Percentiles rank a stretch among this genome's conserved stretches.
Evolutionary conservation across 1,140 invertebrate genomes (phyloP).

Genomic region (Drosophila takahashii): DNA sequence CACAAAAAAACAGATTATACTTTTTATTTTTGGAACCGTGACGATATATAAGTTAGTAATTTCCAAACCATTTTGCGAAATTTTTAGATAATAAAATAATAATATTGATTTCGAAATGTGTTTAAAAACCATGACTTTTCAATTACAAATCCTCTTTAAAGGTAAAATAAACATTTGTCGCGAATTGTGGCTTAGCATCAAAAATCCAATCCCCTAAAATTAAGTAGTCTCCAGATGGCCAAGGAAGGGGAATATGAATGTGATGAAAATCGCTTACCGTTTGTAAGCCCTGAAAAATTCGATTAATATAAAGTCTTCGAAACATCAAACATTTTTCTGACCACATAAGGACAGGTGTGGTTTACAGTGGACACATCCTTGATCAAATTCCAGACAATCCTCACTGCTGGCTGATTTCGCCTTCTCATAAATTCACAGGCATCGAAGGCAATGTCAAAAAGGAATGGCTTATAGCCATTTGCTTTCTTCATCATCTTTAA

Average conservation of each 20-base stretch:
- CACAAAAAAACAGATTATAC: too few relatives aligned
- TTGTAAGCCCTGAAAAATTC: constrained; percentile 26
- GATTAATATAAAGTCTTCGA: background rate
- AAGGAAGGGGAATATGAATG: background rate
- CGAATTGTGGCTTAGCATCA: constrained; percentile 17
- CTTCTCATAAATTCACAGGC: too few relatives aligned
- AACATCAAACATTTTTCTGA: constrained; percentile 1
- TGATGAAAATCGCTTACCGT: constrained; percentile 30
- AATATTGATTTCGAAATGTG: too few relatives aligned
- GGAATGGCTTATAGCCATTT: too few relatives aligned
- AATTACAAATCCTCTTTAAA: constrained; percentile 11
- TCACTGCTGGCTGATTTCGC: too few relatives aligned
- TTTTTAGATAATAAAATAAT: too few relatives aligned
- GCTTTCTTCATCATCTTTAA: too few relatives aligned
- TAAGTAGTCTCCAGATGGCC: constrained; percentile 41
- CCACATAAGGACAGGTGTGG: constrained; percentile 39
- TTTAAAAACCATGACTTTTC: too few relatives aligned
- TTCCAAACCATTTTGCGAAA: background rate
- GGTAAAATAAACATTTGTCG: constrained; percentile 34
- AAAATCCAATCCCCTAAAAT: constrained; percentile 34
- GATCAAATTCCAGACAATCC: too few relatives aligned
- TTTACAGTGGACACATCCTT: too few relatives aligned
- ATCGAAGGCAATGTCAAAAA: too few relatives aligned
- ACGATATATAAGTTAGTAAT: background rate
- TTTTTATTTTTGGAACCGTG: background rate